These are phyloP conservation scores for Thymelicus sylvestris DNA, from an alignment of 2,888 invertebrate species.

Conservation along the genomic window DNA sequence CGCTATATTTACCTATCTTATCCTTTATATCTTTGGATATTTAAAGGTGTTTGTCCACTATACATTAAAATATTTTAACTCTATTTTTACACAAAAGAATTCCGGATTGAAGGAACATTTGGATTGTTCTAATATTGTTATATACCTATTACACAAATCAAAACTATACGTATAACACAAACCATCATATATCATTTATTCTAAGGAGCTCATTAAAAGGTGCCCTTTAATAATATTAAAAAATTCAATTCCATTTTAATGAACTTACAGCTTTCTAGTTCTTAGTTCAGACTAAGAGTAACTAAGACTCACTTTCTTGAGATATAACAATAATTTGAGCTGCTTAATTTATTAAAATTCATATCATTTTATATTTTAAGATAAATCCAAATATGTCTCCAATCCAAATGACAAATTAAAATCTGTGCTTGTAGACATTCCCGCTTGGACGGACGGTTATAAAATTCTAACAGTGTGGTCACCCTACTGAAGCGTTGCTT, in stretches of 20 bases:
- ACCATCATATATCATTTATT: too few species aligned
- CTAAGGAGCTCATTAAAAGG: too few species aligned
- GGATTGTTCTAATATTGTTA: neutral
- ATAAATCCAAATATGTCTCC: constrained; percentile 19
- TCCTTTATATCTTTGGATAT: constrained; percentile 38
- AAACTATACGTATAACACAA: too few species aligned
- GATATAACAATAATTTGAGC: too few species aligned
- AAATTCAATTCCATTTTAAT: too few species aligned
- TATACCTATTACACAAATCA: too few species aligned
- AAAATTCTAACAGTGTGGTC: constrained; percentile 59
- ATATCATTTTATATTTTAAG: neutral
- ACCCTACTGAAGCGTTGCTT: constrained; percentile 48
- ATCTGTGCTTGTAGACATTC: constrained; percentile 62
- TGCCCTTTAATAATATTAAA: too few species aligned
- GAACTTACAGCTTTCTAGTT: too few species aligned
- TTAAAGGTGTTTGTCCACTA: constrained; percentile 41
- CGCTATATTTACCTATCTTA: constrained; percentile 45
- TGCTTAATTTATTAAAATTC: neutral
- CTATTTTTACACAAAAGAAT: constrained; percentile 56
- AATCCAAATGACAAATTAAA: constrained; percentile 46
- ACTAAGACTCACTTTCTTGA: too few species aligned
- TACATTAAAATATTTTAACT: constrained; percentile 55
- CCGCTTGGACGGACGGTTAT: constrained; percentile 76
- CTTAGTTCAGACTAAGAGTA: too few species aligned
- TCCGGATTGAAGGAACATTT: constrained; percentile 44